Conservation (phyloP, 1,140 invertebrate species). For the Nylanderia fulva region DNA sequence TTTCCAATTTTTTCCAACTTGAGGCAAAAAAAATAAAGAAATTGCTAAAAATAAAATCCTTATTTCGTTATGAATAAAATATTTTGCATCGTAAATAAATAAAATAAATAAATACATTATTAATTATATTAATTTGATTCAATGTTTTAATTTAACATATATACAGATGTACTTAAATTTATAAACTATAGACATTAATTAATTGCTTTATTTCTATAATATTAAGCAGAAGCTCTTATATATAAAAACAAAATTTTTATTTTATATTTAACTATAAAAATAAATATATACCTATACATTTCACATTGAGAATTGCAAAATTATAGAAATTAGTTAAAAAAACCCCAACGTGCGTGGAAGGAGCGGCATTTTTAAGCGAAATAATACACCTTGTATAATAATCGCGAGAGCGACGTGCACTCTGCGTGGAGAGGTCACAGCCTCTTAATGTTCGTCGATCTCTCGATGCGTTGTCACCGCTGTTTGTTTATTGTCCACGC, state of each 20-base stretch:
- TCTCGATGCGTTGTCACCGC: conserved; percentile 53
- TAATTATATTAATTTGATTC: neutral
- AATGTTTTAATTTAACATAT: neutral
- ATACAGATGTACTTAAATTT: neutral
- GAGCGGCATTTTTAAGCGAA: neutral
- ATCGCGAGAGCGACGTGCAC: conserved; percentile 32
- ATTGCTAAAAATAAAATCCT: neutral
- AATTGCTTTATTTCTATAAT: neutral
- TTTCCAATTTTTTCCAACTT: neutral
- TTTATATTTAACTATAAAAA: neutral
- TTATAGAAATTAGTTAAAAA: neutral
- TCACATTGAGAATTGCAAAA: neutral
- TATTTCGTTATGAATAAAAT: neutral
- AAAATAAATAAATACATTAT: neutral
- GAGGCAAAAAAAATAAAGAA: neutral
- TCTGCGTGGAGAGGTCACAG: conserved; percentile 35
- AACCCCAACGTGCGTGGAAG: neutral
- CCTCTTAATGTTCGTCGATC: conserved; percentile 59
- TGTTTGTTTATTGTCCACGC: conserved; percentile 71
- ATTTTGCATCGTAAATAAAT: neutral
- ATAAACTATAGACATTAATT: neutral
- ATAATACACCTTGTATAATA: neutral
- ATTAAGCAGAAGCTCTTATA: neutral
- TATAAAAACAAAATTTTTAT: neutral
- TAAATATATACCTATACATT: neutral